These are phyloP conservation scores for Dryomyza anilis DNA, from an alignment of 2,888 invertebrate species.

Conservation along the genomic window DNA sequence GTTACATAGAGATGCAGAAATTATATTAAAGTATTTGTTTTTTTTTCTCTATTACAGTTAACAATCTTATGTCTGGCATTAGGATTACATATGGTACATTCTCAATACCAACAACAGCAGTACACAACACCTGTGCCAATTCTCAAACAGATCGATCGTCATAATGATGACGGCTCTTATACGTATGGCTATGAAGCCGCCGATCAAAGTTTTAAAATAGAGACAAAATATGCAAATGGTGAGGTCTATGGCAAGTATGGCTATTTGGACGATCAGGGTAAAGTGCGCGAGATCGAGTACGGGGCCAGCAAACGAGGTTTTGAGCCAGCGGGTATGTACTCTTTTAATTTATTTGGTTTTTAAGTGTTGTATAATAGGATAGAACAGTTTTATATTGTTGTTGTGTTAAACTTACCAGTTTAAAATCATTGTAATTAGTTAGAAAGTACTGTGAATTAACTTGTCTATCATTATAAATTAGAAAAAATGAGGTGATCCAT, in stretches of 20 bases:
- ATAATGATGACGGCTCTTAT: constrained; percentile 87
- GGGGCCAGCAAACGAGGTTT: constrained; percentile 83
- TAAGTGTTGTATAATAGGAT: no score
- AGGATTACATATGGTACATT: constrained; percentile 40
- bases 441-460: no score
- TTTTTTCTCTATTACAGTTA: constrained; percentile 28
- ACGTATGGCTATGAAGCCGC: constrained; percentile 87
- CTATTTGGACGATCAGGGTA: constrained; percentile 81
- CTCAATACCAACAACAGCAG: constrained; percentile 57
- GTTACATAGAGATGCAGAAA: no score
- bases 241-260: constrained; percentile 89
- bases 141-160: constrained; percentile 81
- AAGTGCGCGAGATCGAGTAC: constrained; percentile 79
- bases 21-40: no score
- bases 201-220: constrained; percentile 86
- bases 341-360: no score
- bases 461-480: no score
- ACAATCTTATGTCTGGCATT: constrained; percentile 35
- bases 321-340: constrained; percentile 73
- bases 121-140: constrained; percentile 80
- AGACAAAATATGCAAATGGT: constrained; percentile 82
- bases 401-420: no score
- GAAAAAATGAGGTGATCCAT: no score
- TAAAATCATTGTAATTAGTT: no score
- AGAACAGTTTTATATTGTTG: no score